Evolutionary conservation across 2,797 vertebrate species (phyloP).

Genomic region (Lepus townsendii): DNA sequence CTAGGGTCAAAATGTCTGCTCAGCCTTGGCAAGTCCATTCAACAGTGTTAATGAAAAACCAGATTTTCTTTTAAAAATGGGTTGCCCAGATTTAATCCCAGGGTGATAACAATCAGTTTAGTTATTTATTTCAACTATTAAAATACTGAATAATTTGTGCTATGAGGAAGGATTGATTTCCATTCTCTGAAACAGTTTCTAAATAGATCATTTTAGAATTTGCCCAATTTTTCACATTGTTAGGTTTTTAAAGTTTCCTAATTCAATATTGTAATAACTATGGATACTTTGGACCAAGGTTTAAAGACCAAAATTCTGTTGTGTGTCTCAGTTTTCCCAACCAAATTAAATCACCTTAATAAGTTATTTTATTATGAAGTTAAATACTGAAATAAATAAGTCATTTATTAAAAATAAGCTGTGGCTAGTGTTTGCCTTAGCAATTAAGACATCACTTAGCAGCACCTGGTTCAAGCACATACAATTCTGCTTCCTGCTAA

Average conservation of each 20-base stretch:
- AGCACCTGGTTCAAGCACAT: too few species aligned
- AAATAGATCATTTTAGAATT: constrained; percentile 43
- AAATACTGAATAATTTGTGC: background rate
- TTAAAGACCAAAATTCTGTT: constrained; percentile 45
- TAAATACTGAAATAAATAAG: constrained; percentile 13
- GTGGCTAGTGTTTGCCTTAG: too few species aligned
- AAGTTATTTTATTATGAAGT: constrained; percentile 40
- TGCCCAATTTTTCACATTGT: background rate
- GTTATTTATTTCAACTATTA: background rate
- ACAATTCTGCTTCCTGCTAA: too few species aligned
- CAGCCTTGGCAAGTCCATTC: background rate
- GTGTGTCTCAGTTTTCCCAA: constrained; percentile 37
- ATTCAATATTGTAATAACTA: constrained; percentile 4
- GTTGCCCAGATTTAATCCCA: background rate
- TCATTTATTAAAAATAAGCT: background rate
- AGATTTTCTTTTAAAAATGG: constrained; percentile 47
- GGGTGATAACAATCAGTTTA: background rate
- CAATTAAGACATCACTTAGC: too few species aligned
- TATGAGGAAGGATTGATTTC: constrained; percentile 4
- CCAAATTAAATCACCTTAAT: constrained; percentile 37
- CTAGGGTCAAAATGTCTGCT: constrained; percentile 43
- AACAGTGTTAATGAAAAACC: constrained; percentile 35
- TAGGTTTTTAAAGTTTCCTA: constrained; percentile 30
- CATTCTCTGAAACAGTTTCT: constrained; percentile 24
- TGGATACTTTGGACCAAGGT: background rate